phyloP scores from a whole-genome alignment of 1,140 invertebrate genomes.

The Bombyx mori region DNA sequence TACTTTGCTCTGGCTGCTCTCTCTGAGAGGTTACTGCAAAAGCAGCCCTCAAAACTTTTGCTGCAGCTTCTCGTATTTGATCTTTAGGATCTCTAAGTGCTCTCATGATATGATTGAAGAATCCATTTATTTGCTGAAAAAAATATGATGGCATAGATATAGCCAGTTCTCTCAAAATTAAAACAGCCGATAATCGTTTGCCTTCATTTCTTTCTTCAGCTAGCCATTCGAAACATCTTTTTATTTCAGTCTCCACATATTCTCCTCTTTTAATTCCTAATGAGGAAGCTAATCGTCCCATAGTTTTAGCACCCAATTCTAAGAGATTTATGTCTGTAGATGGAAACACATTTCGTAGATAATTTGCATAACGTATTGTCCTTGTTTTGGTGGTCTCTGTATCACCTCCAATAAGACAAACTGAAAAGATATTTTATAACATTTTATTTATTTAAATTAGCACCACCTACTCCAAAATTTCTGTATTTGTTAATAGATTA shows the following conservation, averaged over 20 bases:
- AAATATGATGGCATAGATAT: slow-evolving; percentile 98
- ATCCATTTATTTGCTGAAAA: slow-evolving; percentile 95
- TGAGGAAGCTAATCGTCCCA: slow-evolving; percentile 90
- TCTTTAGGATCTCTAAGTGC: slow-evolving; percentile 93
- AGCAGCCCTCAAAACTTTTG: slow-evolving; percentile 92
- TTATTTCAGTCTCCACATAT: slow-evolving; percentile 96
- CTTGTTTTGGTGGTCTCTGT: slow-evolving; percentile 90
- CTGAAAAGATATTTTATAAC: slow-evolving; percentile 65
- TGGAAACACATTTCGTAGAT: slow-evolving; percentile 89
- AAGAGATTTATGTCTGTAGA: slow-evolving; percentile 91
- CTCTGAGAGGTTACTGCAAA: slow-evolving; percentile 94
- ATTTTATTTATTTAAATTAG: neutral
- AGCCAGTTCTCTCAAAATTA: slow-evolving; percentile 94
- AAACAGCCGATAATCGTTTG: slow-evolving; percentile 91
- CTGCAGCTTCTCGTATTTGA: slow-evolving; percentile 92
- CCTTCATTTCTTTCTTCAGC: slow-evolving; percentile 89
- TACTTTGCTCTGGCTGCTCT: slow-evolving; percentile 91
- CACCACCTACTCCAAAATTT: neutral
- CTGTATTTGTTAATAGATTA: neutral
- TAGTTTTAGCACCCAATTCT: slow-evolving; percentile 94
- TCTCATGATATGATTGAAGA: slow-evolving; percentile 96
- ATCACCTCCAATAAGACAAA: slow-evolving; percentile 92
- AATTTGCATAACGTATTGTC: slow-evolving; percentile 92
- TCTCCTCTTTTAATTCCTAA: slow-evolving; percentile 94
- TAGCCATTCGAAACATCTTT: slow-evolving; percentile 94